A percentile compares a stretch with the other conserved stretches of the same genome.
phyloP scores from a whole-genome alignment of 2,113 vertebrate species.

The Petaurus breviceps region DNA sequence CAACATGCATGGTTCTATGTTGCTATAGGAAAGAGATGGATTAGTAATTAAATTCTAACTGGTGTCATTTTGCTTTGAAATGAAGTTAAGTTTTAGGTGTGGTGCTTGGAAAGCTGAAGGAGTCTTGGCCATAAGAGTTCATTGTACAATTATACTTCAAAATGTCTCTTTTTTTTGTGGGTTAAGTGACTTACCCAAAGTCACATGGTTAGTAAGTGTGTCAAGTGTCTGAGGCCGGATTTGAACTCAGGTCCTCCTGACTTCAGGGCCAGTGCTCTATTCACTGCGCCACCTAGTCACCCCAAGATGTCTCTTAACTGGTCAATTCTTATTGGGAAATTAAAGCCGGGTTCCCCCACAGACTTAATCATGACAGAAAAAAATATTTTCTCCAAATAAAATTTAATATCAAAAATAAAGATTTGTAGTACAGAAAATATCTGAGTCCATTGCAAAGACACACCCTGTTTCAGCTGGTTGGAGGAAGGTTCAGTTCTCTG shows the following conservation, averaged over 20 bases:
- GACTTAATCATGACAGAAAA: conserved; percentile 24
- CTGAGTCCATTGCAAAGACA: conserved; percentile 23
- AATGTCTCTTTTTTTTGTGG: too few species aligned
- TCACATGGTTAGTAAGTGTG: too few species aligned
- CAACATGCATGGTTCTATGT: neutral
- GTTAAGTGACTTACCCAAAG: too few species aligned
- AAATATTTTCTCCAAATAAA: conserved; percentile 1
- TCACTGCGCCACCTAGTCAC: too few species aligned
- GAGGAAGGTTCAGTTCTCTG: conserved; percentile 21
- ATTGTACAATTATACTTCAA: neutral
- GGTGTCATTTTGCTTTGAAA: conserved; percentile 39
- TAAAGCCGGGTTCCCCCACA: neutral
- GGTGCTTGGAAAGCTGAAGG: conserved; percentile 8
- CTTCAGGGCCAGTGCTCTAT: too few species aligned
- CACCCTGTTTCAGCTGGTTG: conserved; percentile 22
- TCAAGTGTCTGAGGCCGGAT: too few species aligned
- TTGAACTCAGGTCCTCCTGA: too few species aligned
- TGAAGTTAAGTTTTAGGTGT: neutral
- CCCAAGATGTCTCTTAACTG: conserved; percentile 13
- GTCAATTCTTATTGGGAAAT: neutral
- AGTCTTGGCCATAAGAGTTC: neutral
- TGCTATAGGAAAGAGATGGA: neutral
- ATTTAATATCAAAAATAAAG: neutral
- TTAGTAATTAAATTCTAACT: conserved; percentile 29
- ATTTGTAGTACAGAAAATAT: conserved; percentile 17